phyloP scores from a whole-genome alignment of 1,140 invertebrate species.

The Lethrus apterus region DNA sequence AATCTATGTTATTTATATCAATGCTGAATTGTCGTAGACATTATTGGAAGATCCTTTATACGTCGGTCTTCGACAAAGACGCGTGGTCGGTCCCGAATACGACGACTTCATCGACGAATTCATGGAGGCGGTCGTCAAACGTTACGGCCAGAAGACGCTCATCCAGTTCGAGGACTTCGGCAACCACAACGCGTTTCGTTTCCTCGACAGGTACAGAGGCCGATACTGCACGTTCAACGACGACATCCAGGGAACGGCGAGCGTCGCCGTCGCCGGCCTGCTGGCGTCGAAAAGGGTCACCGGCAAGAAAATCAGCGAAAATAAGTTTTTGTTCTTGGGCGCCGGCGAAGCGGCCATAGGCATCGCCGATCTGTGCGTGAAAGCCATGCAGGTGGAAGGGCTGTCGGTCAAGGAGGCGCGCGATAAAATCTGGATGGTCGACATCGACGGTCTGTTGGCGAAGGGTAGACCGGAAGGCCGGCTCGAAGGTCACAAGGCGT shows the following conservation, averaged over 20 bases:
- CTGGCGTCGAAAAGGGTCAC: slow-evolving; percentile 76
- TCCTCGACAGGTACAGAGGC: slow-evolving; percentile 80
- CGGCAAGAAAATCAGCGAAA: slow-evolving; percentile 67
- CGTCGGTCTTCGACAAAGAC: slow-evolving; percentile 82
- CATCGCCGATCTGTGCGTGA: slow-evolving; percentile 68
- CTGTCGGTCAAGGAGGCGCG: slow-evolving; percentile 65
- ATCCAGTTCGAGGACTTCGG: slow-evolving; percentile 97
- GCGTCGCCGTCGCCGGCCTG: slow-evolving; percentile 82
- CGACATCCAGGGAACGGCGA: slow-evolving; percentile 93
- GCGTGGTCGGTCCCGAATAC: slow-evolving; percentile 81
- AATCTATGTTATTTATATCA: no score
- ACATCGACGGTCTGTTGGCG: slow-evolving; percentile 74
- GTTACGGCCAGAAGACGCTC: slow-evolving; percentile 83
- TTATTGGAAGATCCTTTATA: slow-evolving; percentile 91
- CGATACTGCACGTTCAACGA: slow-evolving; percentile 95
- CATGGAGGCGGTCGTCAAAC: slow-evolving; percentile 88
- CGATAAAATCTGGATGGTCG: slow-evolving; percentile 82
- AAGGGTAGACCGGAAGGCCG: slow-evolving; percentile 65
- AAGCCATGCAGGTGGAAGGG: slow-evolving; percentile 81
- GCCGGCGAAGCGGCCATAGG: slow-evolving; percentile 89
- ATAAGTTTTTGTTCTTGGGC: slow-evolving; percentile 84
- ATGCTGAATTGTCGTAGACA: slow-evolving; percentile 46
- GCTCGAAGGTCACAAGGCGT: slow-evolving; percentile 66
- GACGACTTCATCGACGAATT: slow-evolving; percentile 97
- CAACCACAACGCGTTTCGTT: slow-evolving; percentile 85